Evolutionary conservation across 2,888 invertebrate genomes (phyloP).

Genomic region (Sialis fuliginosa): DNA sequence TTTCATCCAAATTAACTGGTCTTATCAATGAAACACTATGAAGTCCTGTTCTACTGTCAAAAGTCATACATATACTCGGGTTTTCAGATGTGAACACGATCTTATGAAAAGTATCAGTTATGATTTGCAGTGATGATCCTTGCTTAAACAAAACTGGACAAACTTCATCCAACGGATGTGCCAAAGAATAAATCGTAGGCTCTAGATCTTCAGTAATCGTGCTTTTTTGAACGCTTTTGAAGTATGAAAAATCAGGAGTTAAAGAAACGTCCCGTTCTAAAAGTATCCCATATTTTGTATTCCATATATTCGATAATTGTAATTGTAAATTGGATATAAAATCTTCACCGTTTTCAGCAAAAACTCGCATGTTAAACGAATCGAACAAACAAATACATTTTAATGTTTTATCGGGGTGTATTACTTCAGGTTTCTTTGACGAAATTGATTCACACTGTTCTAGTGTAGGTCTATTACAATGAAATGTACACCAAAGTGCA

Average conservation of each 20-base stretch:
- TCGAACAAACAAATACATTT: conserved; percentile 59
- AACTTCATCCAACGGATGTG: conserved; percentile 83
- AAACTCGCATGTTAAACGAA: conserved; percentile 56
- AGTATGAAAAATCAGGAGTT: background rate
- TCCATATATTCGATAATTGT: conserved; percentile 68
- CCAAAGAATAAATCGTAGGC: conserved; percentile 69
- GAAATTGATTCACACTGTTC: conserved; percentile 26
- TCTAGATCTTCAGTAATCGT: background rate
- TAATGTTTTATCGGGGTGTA: conserved; percentile 27
- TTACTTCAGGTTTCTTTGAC: conserved; percentile 23
- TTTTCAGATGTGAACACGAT: conserved; percentile 60
- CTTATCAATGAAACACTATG: conserved; percentile 74
- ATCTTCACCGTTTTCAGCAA: conserved; percentile 64
- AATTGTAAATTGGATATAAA: conserved; percentile 65
- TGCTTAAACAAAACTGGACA: conserved; percentile 64
- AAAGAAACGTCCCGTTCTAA: conserved; percentile 48
- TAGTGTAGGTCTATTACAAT: conserved; percentile 37
- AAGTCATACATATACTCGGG: conserved; percentile 68
- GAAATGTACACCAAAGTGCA: conserved; percentile 53
- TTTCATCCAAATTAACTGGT: conserved; percentile 57
- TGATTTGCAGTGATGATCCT: conserved; percentile 36
- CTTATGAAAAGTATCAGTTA: conserved; percentile 39
- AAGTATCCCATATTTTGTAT: conserved; percentile 68
- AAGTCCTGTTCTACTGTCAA: conserved; percentile 54
- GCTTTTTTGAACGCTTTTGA: background rate